These are phyloP conservation scores for Camponotus fellah DNA, from an alignment of 2,888 invertebrate species.

Conservation along the genomic window DNA sequence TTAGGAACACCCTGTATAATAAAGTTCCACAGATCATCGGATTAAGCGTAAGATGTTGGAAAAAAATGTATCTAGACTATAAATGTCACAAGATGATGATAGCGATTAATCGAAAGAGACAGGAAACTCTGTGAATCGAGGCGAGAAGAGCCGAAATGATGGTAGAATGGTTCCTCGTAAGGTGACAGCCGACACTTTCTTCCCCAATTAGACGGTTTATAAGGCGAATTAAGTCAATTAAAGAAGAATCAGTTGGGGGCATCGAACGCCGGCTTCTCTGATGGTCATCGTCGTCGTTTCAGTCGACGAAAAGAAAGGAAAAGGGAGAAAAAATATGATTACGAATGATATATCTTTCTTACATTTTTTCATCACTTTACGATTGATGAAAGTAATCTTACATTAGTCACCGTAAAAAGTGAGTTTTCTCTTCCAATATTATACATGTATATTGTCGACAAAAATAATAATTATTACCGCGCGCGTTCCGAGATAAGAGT, in stretches of 20 bases:
- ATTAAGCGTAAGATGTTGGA: neutral
- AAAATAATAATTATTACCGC: neutral
- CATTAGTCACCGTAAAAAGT: neutral
- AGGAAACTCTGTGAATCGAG: neutral
- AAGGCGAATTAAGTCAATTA: constrained; percentile 78
- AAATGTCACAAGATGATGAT: neutral
- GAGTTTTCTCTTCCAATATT: neutral
- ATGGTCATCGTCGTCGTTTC: neutral
- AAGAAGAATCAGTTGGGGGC: constrained; percentile 69
- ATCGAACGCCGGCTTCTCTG: constrained; percentile 55
- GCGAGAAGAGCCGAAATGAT: neutral
- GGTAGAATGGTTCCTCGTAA: constrained; percentile 42
- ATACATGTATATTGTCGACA: neutral
- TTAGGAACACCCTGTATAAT: too few relatives aligned
- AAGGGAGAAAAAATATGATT: constrained; percentile 34
- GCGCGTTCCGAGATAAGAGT: neutral
- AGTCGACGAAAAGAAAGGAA: neutral
- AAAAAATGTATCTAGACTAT: neutral
- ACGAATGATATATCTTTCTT: neutral
- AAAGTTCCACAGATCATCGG: neutral
- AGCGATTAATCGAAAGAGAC: neutral
- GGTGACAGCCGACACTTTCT: constrained; percentile 74
- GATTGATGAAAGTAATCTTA: neutral
- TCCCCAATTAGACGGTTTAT: constrained; percentile 75
- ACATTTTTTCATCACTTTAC: neutral